A percentile compares a stretch with the other conserved stretches of the same genome.
Conservation (phyloP, 2,888 invertebrate genomes). For the Abscondita cerata region DNA sequence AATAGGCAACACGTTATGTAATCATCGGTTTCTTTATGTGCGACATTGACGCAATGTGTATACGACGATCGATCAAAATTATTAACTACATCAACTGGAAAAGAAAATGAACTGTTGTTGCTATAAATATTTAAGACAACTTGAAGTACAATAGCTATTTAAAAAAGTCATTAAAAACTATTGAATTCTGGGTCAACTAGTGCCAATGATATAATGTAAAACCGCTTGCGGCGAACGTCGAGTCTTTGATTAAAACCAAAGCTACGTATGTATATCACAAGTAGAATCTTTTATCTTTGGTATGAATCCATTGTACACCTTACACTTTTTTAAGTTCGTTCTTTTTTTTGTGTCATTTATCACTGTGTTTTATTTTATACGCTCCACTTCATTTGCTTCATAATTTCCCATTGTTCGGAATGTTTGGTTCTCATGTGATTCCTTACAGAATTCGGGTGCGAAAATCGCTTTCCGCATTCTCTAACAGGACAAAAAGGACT, state of each 20-base stretch:
- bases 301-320: neutral
- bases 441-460: constrained; percentile 85
- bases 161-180: too few species aligned
- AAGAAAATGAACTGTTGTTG: too few species aligned
- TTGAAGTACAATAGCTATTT: too few species aligned
- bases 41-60: too few species aligned
- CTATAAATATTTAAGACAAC: too few species aligned
- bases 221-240: too few species aligned
- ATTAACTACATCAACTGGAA: too few species aligned
- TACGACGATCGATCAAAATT: too few species aligned
- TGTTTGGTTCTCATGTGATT: constrained; percentile 89
- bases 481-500: constrained; percentile 82
- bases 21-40: too few species aligned
- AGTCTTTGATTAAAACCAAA: neutral
- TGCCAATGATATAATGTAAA: too few species aligned
- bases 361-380: constrained; percentile 45
- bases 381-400: constrained; percentile 81
- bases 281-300: constrained; percentile 5
- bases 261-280: neutral
- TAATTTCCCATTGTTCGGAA: constrained; percentile 80
- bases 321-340: neutral
- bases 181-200: too few species aligned
- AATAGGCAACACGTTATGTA: too few species aligned
- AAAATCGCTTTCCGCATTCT: constrained; percentile 76
- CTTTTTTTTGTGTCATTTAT: neutral